Evolutionary conservation across 2,113 vertebrate genomes (phyloP).

Genomic region (Phyllostomus discolor): DNA sequence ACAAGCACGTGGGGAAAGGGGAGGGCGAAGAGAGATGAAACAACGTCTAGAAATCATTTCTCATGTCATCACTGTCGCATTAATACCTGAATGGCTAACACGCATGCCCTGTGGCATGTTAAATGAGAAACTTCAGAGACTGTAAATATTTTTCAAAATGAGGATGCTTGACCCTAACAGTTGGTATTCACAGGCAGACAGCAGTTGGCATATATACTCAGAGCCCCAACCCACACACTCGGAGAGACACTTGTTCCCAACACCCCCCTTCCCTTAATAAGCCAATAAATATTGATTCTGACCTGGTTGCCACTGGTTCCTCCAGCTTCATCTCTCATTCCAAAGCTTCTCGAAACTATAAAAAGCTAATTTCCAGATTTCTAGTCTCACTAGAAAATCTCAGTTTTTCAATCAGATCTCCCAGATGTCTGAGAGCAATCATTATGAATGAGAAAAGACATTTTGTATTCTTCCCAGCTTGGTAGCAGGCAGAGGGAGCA

Average conservation of each 20-base stretch:
- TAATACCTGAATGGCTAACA: slow-evolving; percentile 57
- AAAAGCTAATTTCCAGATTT: slow-evolving; percentile 70
- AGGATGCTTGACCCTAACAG: slow-evolving; percentile 59
- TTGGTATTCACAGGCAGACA: slow-evolving; percentile 61
- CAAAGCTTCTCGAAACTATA: slow-evolving; percentile 63
- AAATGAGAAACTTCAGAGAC: slow-evolving; percentile 69
- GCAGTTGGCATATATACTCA: slow-evolving; percentile 56
- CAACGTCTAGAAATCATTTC: slow-evolving; percentile 29
- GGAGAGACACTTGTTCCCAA: slow-evolving; percentile 25
- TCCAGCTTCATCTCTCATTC: slow-evolving; percentile 67
- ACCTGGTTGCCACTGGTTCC: slow-evolving; percentile 67
- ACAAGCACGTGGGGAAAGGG: background rate
- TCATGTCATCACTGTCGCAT: slow-evolving; percentile 49
- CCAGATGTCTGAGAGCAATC: slow-evolving; percentile 44
- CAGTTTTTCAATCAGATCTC: slow-evolving; percentile 59
- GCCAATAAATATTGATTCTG: slow-evolving; percentile 77
- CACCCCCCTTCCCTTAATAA: slow-evolving; percentile 65
- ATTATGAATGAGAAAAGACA: slow-evolving; percentile 51
- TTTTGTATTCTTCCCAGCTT: slow-evolving; percentile 44
- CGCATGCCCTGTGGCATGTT: background rate
- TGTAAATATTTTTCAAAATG: slow-evolving; percentile 58
- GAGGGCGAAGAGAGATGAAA: slow-evolving; percentile 1
- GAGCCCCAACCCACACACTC: slow-evolving; percentile 37
- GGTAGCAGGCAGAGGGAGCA: background rate
- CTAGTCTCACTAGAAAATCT: slow-evolving; percentile 43